Base-by-base conservation (phyloP, 2,888 invertebrate genomes). In the Nineta flava region DNA sequence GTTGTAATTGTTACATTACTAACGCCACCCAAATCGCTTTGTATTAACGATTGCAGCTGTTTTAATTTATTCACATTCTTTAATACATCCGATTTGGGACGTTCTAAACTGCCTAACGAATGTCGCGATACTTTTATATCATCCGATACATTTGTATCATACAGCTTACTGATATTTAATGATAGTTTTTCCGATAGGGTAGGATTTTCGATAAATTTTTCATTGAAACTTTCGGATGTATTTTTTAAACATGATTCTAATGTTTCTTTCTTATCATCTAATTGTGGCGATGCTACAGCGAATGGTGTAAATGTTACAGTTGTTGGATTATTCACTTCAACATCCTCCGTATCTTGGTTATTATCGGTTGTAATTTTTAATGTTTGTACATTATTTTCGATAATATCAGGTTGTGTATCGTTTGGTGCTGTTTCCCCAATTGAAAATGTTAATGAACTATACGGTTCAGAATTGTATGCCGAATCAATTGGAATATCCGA, bases 111-210 rank as follows among this genome's bases (percentile, higher is more conserved):
- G 40, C 76, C 78, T 52, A 76, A 71, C 7, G 77, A 71, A 59
- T 74, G 75, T 42, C 77, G 67, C 1, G 77, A 77, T 12, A 78
- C 76, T 66, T 79, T 79, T 51, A 79, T 66, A 57, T 79, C 78
- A 60, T 78, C 78, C 7, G 78, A 75, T 52, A 77, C 70, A 54
- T 79, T 79, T 0, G 75, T 77, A 53, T 76, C 76, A 51, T 73
- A 74, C 12, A 57, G 49, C 51, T 58, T 57, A 45, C 42, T 44
- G 26, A 65, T 64, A 52, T 61, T 59, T 46, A 58, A 56, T 1
- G 63, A 64, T 10, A 57, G 55, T 49, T 53, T 53, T 43, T 51
- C 53, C 2, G 53, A 46, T 31, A 47, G 34, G 2, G 16, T 35
- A 7, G 49, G 49, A 31, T 45, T 49, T 19, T 49, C 49, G 12